Evolutionary conservation across 2,888 invertebrate genomes (phyloP), one percentile per base, ranked within the genome.

Genomic region (Chrysina gloriosa): DNA sequence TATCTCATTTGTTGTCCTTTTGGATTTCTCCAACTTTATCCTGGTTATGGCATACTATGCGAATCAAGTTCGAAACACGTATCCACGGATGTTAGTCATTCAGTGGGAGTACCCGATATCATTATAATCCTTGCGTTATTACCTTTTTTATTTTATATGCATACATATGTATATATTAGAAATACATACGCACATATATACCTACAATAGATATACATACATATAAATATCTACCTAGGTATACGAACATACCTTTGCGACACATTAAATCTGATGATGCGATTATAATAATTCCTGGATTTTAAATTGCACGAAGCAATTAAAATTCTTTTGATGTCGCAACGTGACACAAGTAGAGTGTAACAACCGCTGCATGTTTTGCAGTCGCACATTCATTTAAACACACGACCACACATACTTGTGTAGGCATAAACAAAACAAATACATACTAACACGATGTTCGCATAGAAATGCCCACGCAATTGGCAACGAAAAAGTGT

Each of bases 291-390:
- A 58, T 39, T 48, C 64, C 39, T 64, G 31, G 48, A 19, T 64
- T 64, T 31, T 31, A 50, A 67, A 69, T 65, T 54, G 65, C 68
- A 65, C 64, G 56, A 50, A 45, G 42, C 63, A 68, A 68, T 69
- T 64, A 54, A 70, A 67, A 69, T 63, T 69, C 67, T 71, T 69
- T 68, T 69, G 65, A 67, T 69, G 69, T 50, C 68, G 68, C 65
- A 63, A 67, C 69, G 69, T 67, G 67, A 69, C 58, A 25, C 69
- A 72, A 72, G 66, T 71, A 68, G 68, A 72, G 70, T 72, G 67
- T 72, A 72, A 72, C 70, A 70, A 72, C 19, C 31, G 31, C 47
- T 63, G 47, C 63, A 63, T 58, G 39, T 39, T 58, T 58, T 58
- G 36, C 58, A 39, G 39, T 58, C 23, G 25, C 39, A 58, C 39